Percentiles rank a stretch among this genome's conserved stretches.
Evolutionary conservation across 2,888 invertebrate genomes (phyloP).

Genomic region (Holacanthella duospinosa): DNA sequence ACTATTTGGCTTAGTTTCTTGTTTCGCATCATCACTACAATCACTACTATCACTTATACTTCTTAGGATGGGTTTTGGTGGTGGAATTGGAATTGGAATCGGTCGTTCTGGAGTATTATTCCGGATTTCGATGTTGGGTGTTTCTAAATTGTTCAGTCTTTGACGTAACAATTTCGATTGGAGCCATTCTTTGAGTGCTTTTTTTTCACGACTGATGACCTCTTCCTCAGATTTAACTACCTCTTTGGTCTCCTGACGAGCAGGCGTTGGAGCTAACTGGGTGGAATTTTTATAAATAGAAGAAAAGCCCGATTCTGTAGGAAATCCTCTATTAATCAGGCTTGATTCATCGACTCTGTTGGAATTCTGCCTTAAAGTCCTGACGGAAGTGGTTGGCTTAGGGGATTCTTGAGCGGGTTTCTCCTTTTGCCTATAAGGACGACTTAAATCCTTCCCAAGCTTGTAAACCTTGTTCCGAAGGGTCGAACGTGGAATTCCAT

Average conservation of each 20-base stretch:
- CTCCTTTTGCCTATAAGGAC: conserved; percentile 17
- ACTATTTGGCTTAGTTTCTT: too few species aligned
- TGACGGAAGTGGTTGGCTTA: not conserved
- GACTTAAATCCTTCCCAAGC: conserved; percentile 54
- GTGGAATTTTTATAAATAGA: not conserved
- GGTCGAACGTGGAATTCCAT: conserved; percentile 92
- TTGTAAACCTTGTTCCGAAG: conserved; percentile 88
- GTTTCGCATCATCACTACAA: conserved; percentile 15
- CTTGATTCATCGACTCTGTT: not conserved
- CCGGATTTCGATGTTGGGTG: not conserved
- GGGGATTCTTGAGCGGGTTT: not conserved
- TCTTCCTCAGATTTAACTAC: conserved; percentile 15
- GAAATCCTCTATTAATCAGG: too few species aligned
- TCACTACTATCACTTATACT: conserved; percentile 19
- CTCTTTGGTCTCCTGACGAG: conserved; percentile 15
- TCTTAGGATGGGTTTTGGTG: not conserved
- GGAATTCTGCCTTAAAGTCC: not conserved
- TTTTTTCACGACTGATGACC: conserved; percentile 26
- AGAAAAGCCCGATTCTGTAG: too few species aligned
- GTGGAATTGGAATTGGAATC: too few species aligned
- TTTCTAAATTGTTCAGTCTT: not conserved
- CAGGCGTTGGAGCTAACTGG: not conserved
- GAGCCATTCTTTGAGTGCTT: conserved; percentile 27
- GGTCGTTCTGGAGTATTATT: not conserved
- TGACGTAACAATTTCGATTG: conserved; percentile 21